Conservation (phyloP, 2,888 invertebrate genomes). For the Aphodius granarius region DNA sequence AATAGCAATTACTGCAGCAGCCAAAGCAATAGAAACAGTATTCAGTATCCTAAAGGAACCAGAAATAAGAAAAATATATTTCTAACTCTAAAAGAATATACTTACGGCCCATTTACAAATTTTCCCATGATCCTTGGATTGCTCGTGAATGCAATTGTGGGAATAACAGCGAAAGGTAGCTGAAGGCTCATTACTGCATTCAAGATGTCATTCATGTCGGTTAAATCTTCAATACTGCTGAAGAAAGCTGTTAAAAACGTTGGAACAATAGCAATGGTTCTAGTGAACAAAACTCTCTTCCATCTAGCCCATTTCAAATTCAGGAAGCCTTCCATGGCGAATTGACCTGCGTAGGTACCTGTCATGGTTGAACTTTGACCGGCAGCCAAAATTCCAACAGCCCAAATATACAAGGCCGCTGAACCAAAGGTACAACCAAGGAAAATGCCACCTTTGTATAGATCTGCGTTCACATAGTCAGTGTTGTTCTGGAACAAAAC, state of each 20-base stretch:
- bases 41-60: conserved; percentile 64
- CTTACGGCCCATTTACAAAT: conserved; percentile 77
- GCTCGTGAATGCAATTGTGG: conserved; percentile 83
- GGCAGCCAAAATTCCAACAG: conserved; percentile 76
- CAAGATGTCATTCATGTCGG: conserved; percentile 78
- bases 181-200: conserved; percentile 88
- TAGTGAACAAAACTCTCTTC: conserved; percentile 82
- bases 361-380: conserved; percentile 85
- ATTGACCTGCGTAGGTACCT: conserved; percentile 81
- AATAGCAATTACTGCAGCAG: conserved; percentile 70
- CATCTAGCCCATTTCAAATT: conserved; percentile 82
- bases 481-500: conserved; percentile 53
- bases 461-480: conserved; percentile 62
- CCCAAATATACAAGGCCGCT: conserved; percentile 81
- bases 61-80: background rate
- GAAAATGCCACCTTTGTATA: conserved; percentile 73
- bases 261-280: conserved; percentile 74
- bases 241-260: conserved; percentile 71
- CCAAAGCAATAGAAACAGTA: conserved; percentile 64
- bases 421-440: conserved; percentile 75
- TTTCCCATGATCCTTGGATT: conserved; percentile 77
- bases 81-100: conserved; percentile 31
- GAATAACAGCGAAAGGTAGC: conserved; percentile 82
- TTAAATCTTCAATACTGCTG: conserved; percentile 67
- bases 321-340: conserved; percentile 88